These are phyloP conservation scores for Melanerpes formicivorus DNA, from an alignment of 2,113 vertebrate genomes.

Conservation along the genomic window DNA sequence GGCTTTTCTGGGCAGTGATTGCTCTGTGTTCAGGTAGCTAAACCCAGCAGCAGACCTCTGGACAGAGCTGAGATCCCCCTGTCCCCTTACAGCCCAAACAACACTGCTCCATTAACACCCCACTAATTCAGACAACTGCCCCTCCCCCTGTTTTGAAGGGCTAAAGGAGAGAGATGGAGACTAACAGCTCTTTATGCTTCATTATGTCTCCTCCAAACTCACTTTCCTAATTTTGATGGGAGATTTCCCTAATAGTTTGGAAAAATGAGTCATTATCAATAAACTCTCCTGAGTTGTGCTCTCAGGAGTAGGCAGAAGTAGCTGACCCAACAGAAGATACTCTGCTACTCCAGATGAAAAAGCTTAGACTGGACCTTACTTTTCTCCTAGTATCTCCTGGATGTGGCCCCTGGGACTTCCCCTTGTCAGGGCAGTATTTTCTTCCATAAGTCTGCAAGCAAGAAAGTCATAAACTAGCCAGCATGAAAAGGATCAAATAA, in stretches of 20 bases:
- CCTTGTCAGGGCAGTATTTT: constrained; percentile 24
- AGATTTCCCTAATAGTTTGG: not conserved
- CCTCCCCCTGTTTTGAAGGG: not conserved
- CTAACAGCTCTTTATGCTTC: not conserved
- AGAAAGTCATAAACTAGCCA: not conserved
- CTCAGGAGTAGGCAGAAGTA: not conserved
- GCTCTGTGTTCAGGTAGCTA: not conserved
- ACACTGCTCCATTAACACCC: not conserved
- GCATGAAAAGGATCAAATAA: not conserved
- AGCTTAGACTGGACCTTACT: not conserved
- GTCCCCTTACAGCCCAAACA: rapidly evolving
- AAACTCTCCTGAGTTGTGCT: not conserved
- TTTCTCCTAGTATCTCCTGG: not conserved
- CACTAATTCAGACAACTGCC: not conserved
- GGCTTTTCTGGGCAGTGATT: not conserved
- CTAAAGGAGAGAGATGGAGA: not conserved
- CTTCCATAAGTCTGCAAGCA: not conserved
- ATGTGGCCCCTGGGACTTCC: not conserved
- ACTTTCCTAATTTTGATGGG: not conserved
- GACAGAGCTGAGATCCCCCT: not conserved
- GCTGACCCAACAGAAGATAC: not conserved
- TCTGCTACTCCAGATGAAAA: not conserved
- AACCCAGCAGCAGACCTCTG: rapidly evolving
- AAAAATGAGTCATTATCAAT: not conserved
- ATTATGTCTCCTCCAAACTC: not conserved